Evolutionary conservation across 2,113 vertebrate genomes (phyloP).

Genomic region (Ptilorrhoa leucosticta): DNA sequence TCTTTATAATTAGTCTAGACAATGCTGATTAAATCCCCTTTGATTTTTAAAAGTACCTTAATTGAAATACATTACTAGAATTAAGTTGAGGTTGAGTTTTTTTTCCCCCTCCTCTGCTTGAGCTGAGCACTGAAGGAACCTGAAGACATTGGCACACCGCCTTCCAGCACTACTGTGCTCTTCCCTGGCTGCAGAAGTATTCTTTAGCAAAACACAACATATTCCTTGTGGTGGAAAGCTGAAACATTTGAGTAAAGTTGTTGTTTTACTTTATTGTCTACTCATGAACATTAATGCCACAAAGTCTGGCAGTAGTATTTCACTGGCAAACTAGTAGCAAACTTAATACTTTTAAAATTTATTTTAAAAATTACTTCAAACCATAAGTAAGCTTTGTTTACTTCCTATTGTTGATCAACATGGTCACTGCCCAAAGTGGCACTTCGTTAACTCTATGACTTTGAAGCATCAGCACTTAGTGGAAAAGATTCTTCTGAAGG

Average conservation of each 20-base stretch:
- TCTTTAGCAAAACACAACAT: not conserved
- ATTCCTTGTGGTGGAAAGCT: not conserved
- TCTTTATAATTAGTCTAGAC: not conserved
- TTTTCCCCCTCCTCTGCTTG: not conserved
- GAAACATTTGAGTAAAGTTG: not conserved
- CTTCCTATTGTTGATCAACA: not conserved
- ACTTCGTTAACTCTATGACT: not conserved
- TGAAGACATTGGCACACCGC: not conserved
- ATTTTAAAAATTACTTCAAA: not conserved
- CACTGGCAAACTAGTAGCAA: not conserved
- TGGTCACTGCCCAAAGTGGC: not conserved
- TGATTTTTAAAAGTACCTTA: not conserved
- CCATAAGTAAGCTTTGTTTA: not conserved
- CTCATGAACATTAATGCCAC: not conserved
- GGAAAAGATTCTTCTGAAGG: not conserved
- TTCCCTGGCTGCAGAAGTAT: not conserved
- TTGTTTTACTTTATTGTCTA: not conserved
- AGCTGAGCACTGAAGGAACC: not conserved
- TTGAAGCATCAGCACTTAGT: not conserved
- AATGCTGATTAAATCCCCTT: not conserved
- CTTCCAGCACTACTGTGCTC: not conserved
- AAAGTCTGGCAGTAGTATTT: not conserved
- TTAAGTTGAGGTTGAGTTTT: not conserved
- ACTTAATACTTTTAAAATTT: not conserved
- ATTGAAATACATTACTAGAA: not conserved